These are phyloP conservation scores for Opisthocomus hoazin DNA, from an alignment of 2,113 vertebrate species.

Conservation along the genomic window DNA sequence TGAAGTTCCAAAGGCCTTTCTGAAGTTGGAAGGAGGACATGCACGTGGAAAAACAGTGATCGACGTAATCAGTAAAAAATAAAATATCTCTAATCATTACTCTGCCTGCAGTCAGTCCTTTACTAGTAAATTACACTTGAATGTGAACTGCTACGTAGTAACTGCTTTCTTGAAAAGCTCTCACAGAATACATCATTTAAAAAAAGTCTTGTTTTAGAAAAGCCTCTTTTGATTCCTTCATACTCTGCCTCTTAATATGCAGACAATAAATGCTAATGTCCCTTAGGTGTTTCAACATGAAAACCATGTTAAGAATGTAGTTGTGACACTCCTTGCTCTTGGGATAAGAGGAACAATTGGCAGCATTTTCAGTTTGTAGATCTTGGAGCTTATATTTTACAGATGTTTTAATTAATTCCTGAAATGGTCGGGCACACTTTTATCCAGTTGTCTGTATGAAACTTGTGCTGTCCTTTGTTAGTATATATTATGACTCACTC, in stretches of 20 bases:
- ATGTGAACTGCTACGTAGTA: not conserved
- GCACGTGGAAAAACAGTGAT: slow-evolving; percentile 93
- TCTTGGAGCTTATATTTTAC: not conserved
- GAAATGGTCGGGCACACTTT: not conserved
- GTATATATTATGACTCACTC: not conserved
- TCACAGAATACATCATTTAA: not conserved
- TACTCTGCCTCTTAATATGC: not conserved
- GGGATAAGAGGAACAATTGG: not conserved
- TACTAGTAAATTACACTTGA: not conserved
- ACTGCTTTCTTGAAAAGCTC: not conserved
- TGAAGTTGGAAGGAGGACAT: slow-evolving; percentile 89
- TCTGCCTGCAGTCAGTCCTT: not conserved
- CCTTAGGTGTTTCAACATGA: not conserved
- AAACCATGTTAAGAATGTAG: not conserved
- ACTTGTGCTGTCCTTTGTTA: not conserved
- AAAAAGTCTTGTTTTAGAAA: not conserved
- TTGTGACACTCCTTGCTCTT: not conserved
- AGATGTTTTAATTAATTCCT: not conserved
- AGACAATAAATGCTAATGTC: not conserved
- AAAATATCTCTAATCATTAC: not conserved
- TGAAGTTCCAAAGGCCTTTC: slow-evolving; percentile 87
- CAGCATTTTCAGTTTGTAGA: not conserved
- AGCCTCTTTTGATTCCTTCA: not conserved
- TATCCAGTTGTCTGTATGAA: not conserved
- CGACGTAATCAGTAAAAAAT: slow-evolving; percentile 65